Base-by-base conservation (phyloP, 1,140 invertebrate species). In the Atta colombica region DNA sequence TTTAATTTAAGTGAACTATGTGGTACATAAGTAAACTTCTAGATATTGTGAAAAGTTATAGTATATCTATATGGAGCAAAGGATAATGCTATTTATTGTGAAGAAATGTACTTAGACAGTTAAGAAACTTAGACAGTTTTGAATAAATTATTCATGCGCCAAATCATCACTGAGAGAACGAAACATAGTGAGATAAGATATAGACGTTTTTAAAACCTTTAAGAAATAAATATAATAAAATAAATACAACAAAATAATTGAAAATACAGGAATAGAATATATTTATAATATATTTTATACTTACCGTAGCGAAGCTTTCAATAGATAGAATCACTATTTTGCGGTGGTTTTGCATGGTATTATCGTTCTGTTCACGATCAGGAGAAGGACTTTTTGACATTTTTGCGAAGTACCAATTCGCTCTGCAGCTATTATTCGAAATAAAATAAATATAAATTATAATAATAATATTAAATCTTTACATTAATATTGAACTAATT, bases 341-440 rank as follows among this genome's bases (percentile, higher is more conserved):
- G 77, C 58, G 1, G 18, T 78, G 14, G 51, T 51, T 66, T 66
- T 75, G 31, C 53, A 75, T 12, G 18, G 25, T 16, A 53, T 16
- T 7, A 14, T 2, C 1, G 53, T n/a, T 75, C n/a, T 58, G 10
- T 8, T 3, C 72, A 75, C 39, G 3, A 75, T 75, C 7, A 75
- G 10, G 4, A 75, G 72, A 58, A 75, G 31, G 4, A 74, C 3
- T 35, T 75, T 75, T 39, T 8, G 53, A 75, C 31, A 60, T 75
- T 31, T 75, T 31, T 39, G 2, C 1, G 72, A 75, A 21, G 12
- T 39, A 75, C 31, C 53, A 75, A 35, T 60, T 72, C 18, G 1
- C 16, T 25, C 3, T 75, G 12, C 51, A 75, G 8, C 14, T 75
- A 45, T 68, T 68, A 39, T 16, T 12, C 1, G n/a, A 21, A 75